Evolutionary conservation across 2,888 invertebrate genomes (phyloP), one percentile per base, ranked within the genome.

Genomic region (Pseudanteris insignis): DNA sequence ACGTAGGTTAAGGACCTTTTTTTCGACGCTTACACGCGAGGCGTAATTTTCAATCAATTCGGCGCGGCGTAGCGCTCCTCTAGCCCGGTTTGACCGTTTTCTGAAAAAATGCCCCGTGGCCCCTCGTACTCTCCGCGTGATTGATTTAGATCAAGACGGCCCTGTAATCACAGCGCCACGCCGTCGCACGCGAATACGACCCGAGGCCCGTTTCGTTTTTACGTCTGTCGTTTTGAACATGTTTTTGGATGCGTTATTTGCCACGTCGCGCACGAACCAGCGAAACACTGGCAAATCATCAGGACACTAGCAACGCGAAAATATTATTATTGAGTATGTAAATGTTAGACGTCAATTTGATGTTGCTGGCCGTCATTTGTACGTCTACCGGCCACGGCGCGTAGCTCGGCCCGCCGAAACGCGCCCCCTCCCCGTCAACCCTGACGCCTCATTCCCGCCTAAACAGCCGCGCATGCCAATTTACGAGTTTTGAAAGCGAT

Each of bases 61-160:
- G 54, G 40, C 26, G 44, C 15, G 53, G 57, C 59, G 51, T 58
- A 47, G 54, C 47, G 53, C 58, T 34, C 32, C 48, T 38, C 50
- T 25, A 8, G 40, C 18, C 28, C 53, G 50, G 59, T 63, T 57
- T 47, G 40, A 21, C 28, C 53, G 50, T 62, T 63, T 57, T 47
- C 48, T 37, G 43, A 53, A 50, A 50, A 40, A 2, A 26, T 36
- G 51, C 66, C 65, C 37, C 46, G 63, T 64, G 67, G 51, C 3
- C 18, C 18, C 18, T 59, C 36, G 40, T 59, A 64, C 63, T 41
- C 47, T 64, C 59, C 62, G 61, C 60, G 37, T 64, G 71, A 73
- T 73, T 73, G 73, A 73, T 74, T 74, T 74, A 71, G 73, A 73
- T 72, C 71, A 68, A 70, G 67, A 64, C 61, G 66, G 70, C 71